Evolutionary conservation across 2,113 vertebrate species (phyloP).

Genomic region (Peromyscus californicus): DNA sequence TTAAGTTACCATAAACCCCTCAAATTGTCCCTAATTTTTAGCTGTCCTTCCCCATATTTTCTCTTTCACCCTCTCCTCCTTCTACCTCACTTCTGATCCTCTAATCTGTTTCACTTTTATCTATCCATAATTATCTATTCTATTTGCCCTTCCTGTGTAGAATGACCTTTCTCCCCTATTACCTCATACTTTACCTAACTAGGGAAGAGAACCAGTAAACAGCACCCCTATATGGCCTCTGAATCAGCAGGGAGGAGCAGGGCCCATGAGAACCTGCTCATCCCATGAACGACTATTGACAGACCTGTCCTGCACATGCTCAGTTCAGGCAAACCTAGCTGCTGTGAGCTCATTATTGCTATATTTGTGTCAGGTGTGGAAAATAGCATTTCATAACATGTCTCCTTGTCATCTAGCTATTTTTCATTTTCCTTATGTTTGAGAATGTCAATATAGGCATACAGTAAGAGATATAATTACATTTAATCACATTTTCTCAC

Average conservation of each 20-base stretch:
- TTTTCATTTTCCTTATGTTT: not conserved
- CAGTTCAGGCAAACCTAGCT: not conserved
- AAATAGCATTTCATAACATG: not conserved
- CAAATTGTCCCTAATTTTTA: not conserved
- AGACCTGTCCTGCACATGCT: not conserved
- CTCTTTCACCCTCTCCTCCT: not conserved
- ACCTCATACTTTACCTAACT: not conserved
- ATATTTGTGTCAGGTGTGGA: not conserved
- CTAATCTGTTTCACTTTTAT: not conserved
- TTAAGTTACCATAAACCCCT: not conserved
- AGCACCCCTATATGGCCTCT: not conserved
- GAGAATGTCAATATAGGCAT: not conserved
- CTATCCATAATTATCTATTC: not conserved
- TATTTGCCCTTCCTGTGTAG: not conserved
- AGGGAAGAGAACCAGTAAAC: too few species aligned
- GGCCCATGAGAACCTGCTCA: not conserved
- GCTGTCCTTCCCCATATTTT: not conserved
- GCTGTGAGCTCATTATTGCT: not conserved
- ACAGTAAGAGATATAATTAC: not conserved
- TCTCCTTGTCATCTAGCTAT: not conserved
- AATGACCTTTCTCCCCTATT: not conserved
- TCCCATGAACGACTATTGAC: not conserved
- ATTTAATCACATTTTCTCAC: not conserved
- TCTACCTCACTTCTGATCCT: not conserved
- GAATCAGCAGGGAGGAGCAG: not conserved